Evolutionary conservation across 64 coral and sea anemone species (phyloP).

Genomic region (Hydrozoanthus tunicans): DNA sequence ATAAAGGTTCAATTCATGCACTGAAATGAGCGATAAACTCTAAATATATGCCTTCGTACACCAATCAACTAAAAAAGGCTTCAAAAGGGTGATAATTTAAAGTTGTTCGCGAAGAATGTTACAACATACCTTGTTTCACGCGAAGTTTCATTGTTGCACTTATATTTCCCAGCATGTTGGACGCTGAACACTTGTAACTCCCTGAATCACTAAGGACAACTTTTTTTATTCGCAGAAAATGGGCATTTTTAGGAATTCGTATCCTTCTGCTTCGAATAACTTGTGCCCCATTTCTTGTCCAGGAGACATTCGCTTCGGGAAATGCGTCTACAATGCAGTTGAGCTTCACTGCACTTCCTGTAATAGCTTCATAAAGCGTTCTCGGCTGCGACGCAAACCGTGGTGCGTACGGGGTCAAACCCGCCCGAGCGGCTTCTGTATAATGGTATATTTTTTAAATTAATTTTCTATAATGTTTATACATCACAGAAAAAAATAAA

Average conservation of each 20-base stretch:
- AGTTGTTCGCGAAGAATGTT: too few relatives aligned
- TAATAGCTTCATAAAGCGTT: background rate
- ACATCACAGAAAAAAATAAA: too few relatives aligned
- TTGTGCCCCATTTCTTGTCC: background rate
- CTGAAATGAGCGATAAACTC: too few relatives aligned
- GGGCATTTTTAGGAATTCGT: conserved; percentile 1
- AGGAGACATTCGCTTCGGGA: conserved; percentile 15
- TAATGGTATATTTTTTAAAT: background rate
- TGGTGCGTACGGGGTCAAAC: background rate
- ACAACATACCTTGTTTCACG: conserved; percentile 16
- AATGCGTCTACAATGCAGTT: background rate
- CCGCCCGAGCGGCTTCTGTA: background rate
- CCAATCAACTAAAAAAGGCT: too few relatives aligned
- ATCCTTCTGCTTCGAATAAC: background rate
- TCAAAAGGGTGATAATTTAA: too few relatives aligned
- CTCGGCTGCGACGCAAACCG: background rate
- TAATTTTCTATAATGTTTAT: too few relatives aligned
- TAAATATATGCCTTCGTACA: too few relatives aligned
- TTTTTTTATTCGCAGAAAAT: conserved; percentile 19
- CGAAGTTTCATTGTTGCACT: conserved; percentile 1
- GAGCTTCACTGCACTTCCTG: background rate
- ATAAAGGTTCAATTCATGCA: too few relatives aligned
- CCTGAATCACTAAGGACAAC: background rate
- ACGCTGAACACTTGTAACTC: conserved; percentile 1
- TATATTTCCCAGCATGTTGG: conserved; percentile 22